Evolutionary conservation across 2,797 vertebrate genomes (phyloP), one percentile per base, ranked within the genome.

Genomic region (Sitta carolinensis): DNA sequence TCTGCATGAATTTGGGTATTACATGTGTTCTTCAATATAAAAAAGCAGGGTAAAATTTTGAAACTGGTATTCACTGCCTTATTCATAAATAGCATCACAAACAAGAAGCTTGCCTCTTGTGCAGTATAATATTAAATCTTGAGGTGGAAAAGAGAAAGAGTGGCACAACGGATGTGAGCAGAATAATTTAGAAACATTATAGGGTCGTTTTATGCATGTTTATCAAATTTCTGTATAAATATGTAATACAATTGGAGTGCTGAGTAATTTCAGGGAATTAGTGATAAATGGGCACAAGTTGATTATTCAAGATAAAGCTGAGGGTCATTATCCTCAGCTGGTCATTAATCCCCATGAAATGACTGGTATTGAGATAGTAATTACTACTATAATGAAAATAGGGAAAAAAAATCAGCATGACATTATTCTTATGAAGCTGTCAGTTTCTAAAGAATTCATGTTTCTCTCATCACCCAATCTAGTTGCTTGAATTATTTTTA

Each of bases 331-430:
- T 96, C 86, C 82, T 75, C 78, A 95, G 74, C 73, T 87, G 92
- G 20, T 89, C 89, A 95, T 95, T 94, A 96, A 77, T 90, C 76
- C 70, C 84, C 83, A 95, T 90, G 94, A 95, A 92, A 96, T 86
- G 73, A 81, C 87, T 84, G 87, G 70, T 85, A 79, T 69, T 78
- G 90, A 94, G 78, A 89, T 58, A 96, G 93, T 84, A 96, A 93
- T 87, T 96, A 89, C 87, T 93, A 64, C 82, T 89, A 95, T 78
- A 95, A 95, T 94, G 92, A 93, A 96, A 92, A 70, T 10, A 48
- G 23, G 25, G 7, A 2, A 3, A 30, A n/a, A 52, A 62, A 52
- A 26, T 52, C 82, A 92, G 54, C 87, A 91, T 54, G 83, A 81
- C 29, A 85, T 93, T 94, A 91, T 91, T 94, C 75, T 87, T 54